Conservation (phyloP, 2,888 invertebrate genomes). For the Drosophila affinis region DNA sequence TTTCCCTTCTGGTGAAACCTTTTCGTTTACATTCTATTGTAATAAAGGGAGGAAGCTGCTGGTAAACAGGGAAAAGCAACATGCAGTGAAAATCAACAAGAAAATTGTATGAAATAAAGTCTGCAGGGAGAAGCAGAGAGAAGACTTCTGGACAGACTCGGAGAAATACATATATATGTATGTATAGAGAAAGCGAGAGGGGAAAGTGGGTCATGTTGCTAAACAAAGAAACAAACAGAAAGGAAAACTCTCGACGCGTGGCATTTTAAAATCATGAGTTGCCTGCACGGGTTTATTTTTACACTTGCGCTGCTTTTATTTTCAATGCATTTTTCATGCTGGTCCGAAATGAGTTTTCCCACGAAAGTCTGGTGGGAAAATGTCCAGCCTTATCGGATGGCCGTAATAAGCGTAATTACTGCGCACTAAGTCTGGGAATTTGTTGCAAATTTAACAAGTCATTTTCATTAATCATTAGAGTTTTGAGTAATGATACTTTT, state of each 20-base stretch:
- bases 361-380: slow-evolving; percentile 10
- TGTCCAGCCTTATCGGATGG: background rate
- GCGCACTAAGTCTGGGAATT: slow-evolving; percentile 23
- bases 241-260: background rate
- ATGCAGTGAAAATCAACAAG: slow-evolving; percentile 37
- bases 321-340: slow-evolving; percentile 38
- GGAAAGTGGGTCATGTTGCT: slow-evolving; percentile 50
- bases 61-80: slow-evolving; percentile 17
- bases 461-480: slow-evolving; percentile 30
- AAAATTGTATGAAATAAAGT: slow-evolving; percentile 77
- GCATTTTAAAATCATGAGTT: background rate
- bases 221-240: slow-evolving; percentile 41
- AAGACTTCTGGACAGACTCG: background rate
- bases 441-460: slow-evolving; percentile 30
- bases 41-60: background rate
- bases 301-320: slow-evolving; percentile 13
- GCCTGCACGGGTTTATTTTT: slow-evolving; percentile 27
- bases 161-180: no score
- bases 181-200: background rate
- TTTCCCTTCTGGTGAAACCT: background rate
- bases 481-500: background rate
- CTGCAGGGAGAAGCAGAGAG: slow-evolving; percentile 20
- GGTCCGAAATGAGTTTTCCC: slow-evolving; percentile 36
- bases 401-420: slow-evolving; percentile 40
- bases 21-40: background rate